These are phyloP conservation scores for Shargacucullia verbasci DNA, from an alignment of 2,888 invertebrate species.

Conservation along the genomic window DNA sequence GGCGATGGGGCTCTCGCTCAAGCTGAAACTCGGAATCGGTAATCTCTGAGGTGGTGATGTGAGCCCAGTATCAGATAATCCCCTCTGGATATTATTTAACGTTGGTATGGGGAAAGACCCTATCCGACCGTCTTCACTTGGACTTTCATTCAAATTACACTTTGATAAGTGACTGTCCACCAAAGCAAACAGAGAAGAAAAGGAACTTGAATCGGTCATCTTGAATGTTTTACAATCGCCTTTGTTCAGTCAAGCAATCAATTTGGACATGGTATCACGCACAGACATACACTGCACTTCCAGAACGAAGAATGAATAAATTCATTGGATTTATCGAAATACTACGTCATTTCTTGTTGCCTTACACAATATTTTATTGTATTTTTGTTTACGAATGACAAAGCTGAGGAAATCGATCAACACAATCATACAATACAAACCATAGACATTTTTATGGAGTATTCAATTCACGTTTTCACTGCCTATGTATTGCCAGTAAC, in stretches of 20 bases:
- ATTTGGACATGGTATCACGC: slow-evolving; percentile 2
- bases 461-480: no score
- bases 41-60: slow-evolving; percentile 64
- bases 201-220: slow-evolving; percentile 77
- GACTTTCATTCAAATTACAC: slow-evolving; percentile 65
- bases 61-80: slow-evolving; percentile 66
- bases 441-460: no score
- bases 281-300: slow-evolving; percentile 9
- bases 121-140: slow-evolving; percentile 51
- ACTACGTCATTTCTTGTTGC: slow-evolving; percentile 7
- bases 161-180: slow-evolving; percentile 82
- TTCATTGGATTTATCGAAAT: slow-evolving; percentile 7
- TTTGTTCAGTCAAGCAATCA: slow-evolving; percentile 27
- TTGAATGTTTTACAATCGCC: slow-evolving; percentile 37
- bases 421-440: neutral
- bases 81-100: slow-evolving; percentile 39
- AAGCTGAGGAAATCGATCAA: slow-evolving; percentile 9
- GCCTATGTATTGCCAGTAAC: no score
- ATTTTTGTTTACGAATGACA: slow-evolving; percentile 42
- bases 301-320: slow-evolving; percentile 6
- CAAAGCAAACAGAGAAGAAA: slow-evolving; percentile 76
- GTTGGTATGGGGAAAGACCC: slow-evolving; percentile 48
- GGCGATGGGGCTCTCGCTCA: slow-evolving; percentile 48
- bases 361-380: slow-evolving; percentile 2
- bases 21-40: slow-evolving; percentile 68